A percentile compares a stretch with the other conserved stretches of the same genome.
These are phyloP conservation scores for Apis mellifera DNA, from an alignment of 1,140 invertebrate genomes.

Conservation along the genomic window DNA sequence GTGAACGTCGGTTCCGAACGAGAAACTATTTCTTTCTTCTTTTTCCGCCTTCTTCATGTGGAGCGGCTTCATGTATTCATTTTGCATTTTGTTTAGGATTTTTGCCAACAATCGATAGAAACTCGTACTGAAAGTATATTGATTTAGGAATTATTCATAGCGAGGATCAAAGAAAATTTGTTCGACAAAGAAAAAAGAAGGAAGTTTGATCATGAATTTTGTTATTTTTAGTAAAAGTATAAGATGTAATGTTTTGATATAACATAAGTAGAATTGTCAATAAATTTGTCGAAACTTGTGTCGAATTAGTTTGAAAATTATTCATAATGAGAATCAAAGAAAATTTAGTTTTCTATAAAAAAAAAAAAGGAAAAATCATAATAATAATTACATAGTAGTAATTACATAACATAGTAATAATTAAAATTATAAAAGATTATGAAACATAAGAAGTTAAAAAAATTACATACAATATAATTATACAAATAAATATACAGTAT, in stretches of 20 bases:
- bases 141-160: background rate
- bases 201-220: too few relatives aligned
- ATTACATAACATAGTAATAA: too few relatives aligned
- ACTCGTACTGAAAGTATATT: background rate
- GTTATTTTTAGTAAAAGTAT: too few relatives aligned
- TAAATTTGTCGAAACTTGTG: background rate
- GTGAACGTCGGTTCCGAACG: slow-evolving; percentile 56
- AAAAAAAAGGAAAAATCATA: background rate
- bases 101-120: background rate
- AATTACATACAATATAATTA: too few relatives aligned
- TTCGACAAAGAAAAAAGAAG: background rate
- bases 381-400: too few relatives aligned
- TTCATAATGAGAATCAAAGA: background rate
- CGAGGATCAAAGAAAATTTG: background rate
- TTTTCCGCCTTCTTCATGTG: background rate
- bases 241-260: too few relatives aligned
- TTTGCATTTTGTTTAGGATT: background rate
- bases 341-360: background rate
- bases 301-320: background rate
- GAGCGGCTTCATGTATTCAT: background rate
- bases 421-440: too few relatives aligned
- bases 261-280: too few relatives aligned
- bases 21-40: slow-evolving; percentile 42
- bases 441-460: too few relatives aligned
- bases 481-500: too few relatives aligned